Evolutionary conservation across 2,888 invertebrate genomes (phyloP).

Genomic region (Synergus laeviventris): DNA sequence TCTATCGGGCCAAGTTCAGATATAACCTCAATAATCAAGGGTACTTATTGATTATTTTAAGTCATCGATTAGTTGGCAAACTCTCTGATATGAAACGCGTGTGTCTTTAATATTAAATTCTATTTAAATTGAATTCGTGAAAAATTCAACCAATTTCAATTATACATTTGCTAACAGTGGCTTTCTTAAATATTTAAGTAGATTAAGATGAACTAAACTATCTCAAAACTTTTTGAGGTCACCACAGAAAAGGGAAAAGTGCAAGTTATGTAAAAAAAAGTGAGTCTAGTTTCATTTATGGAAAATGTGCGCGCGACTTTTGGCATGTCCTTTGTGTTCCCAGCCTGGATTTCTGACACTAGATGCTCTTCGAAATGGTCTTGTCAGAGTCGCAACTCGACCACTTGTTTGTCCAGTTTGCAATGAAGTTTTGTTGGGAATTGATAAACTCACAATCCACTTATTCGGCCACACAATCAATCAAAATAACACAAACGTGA

Average conservation of each 20-base stretch:
- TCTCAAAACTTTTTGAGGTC: not conserved
- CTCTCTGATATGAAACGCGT: not conserved
- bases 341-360: conserved; percentile 85
- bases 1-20: conserved; percentile 66
- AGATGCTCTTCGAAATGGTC: conserved; percentile 83
- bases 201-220: not conserved
- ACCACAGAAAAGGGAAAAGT: not conserved
- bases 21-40: conserved; percentile 60
- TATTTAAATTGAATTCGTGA: not conserved
- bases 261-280: conserved; percentile 2
- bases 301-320: conserved; percentile 74
- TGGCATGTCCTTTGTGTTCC: conserved; percentile 87
- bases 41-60: conserved; percentile 61
- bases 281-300: conserved; percentile 4
- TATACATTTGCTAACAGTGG: too few relatives aligned
- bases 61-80: conserved; percentile 46
- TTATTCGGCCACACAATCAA: conserved; percentile 84
- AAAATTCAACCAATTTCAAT: not conserved
- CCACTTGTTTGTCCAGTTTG: conserved; percentile 88
- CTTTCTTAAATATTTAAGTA: not conserved
- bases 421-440: conserved; percentile 84
- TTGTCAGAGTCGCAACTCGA: conserved; percentile 86
- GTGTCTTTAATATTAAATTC: conserved; percentile 4
- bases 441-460: conserved; percentile 91
- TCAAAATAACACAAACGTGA: conserved; percentile 50